Conservation (phyloP, 2,797 vertebrate genomes). For the Hozukius guyotensis region DNA sequence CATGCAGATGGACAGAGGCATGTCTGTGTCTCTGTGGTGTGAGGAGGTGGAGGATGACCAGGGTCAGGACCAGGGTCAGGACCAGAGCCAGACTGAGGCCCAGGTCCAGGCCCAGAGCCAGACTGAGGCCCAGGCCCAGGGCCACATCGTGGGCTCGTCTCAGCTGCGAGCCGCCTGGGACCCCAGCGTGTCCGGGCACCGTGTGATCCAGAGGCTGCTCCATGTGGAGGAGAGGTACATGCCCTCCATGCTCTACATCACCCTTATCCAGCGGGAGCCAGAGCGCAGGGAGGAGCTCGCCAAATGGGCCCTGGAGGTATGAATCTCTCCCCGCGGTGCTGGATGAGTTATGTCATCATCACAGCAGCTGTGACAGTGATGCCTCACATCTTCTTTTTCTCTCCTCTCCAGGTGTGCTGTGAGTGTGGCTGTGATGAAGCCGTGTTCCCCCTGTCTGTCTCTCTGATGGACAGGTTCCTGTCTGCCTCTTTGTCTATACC, state of each 20-base stretch:
- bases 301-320: conserved; percentile 85
- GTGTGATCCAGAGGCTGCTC: conserved; percentile 82
- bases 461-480: conserved; percentile 83
- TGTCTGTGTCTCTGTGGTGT: conserved; percentile 83
- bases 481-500: conserved; percentile 72
- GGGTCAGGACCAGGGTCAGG: conserved; percentile 1
- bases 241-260: conserved; percentile 80
- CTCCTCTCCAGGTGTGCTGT: conserved; percentile 77
- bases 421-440: conserved; percentile 80
- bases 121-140: background rate
- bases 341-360: background rate
- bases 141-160: background rate
- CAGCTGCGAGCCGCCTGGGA: conserved; percentile 81
- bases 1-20: conserved; percentile 51
- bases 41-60: conserved; percentile 77
- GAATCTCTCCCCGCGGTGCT: background rate
- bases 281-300: conserved; percentile 78
- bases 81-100: conserved; percentile 1
- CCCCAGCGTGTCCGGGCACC: conserved; percentile 78
- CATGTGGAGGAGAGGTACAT: conserved; percentile 79
- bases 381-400: background rate
- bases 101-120: background rate
- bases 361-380: background rate
- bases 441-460: conserved; percentile 82
- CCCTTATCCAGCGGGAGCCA: conserved; percentile 80